phyloP scores from a whole-genome alignment of 2,113 vertebrate species.

The Onychostoma macrolepis region DNA sequence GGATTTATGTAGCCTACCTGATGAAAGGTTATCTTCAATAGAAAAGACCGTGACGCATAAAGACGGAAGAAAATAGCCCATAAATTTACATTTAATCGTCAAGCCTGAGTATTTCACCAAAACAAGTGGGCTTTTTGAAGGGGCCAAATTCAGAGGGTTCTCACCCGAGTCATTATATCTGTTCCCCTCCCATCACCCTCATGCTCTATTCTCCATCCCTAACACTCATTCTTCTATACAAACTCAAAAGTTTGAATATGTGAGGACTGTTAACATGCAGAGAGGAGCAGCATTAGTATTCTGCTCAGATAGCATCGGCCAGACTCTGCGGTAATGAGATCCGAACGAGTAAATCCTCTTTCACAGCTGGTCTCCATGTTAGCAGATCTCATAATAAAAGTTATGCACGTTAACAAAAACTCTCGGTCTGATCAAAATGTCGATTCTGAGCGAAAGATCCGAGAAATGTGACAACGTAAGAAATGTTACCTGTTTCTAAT shows the following conservation, averaged over 20 bases:
- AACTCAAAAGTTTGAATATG: slow-evolving; percentile 74
- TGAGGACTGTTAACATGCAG: slow-evolving; percentile 78
- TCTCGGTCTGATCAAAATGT: not conserved
- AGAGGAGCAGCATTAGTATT: slow-evolving; percentile 80
- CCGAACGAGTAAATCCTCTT: slow-evolving; percentile 80
- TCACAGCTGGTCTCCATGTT: slow-evolving; percentile 79
- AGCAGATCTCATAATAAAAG: slow-evolving; percentile 69
- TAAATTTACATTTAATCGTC: slow-evolving; percentile 11
- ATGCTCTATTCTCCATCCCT: slow-evolving; percentile 66
- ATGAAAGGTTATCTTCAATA: not conserved
- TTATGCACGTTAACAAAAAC: slow-evolving; percentile 3
- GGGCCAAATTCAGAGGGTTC: slow-evolving; percentile 38
- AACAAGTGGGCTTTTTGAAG: slow-evolving; percentile 31
- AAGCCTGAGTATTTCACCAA: not conserved
- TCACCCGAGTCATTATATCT: slow-evolving; percentile 55
- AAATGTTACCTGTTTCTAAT: not conserved
- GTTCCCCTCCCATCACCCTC: slow-evolving; percentile 65
- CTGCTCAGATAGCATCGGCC: slow-evolving; percentile 72
- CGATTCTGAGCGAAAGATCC: not conserved
- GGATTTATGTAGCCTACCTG: not conserved
- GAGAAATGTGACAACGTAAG: not conserved
- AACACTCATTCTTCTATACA: slow-evolving; percentile 62
- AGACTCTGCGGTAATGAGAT: slow-evolving; percentile 68
- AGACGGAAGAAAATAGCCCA: not conserved
- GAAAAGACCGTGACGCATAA: not conserved